Conservation (phyloP, 2,797 vertebrate genomes). For the Scarus forsteni region DNA sequence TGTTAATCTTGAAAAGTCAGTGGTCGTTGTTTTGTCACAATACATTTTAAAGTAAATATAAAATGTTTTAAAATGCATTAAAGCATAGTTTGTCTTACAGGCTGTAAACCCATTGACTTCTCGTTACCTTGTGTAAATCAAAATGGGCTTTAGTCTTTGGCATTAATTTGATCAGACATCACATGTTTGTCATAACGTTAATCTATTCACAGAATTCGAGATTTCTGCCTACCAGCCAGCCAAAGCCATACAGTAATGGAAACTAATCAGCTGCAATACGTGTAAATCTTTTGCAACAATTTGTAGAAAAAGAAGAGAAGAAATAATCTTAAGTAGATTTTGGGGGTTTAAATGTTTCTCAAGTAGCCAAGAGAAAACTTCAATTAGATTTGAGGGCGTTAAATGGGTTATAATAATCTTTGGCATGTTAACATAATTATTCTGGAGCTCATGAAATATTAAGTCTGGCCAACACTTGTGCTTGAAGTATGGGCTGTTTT, state of each 20-base stretch:
- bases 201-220: background rate
- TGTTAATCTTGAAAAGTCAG: no score
- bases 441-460: background rate
- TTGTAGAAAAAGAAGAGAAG: background rate
- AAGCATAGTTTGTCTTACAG: no score
- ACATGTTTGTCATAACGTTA: background rate
- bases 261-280: background rate
- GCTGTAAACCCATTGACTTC: background rate
- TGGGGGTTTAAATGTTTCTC: background rate
- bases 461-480: background rate
- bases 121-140: background rate
- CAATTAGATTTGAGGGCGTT: background rate
- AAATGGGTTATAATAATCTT: background rate
- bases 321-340: background rate
- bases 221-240: background rate
- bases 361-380: background rate
- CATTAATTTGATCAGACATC: background rate
- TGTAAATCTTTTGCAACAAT: background rate
- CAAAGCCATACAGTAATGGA: background rate
- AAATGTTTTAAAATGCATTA: no score
- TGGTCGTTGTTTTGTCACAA: no score
- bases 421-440: slow-evolving; percentile 1
- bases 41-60: no score
- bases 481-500: background rate
- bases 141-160: background rate